These are phyloP conservation scores for Pristis pectinata DNA, from an alignment of 2,797 vertebrate genomes.

Conservation along the genomic window DNA sequence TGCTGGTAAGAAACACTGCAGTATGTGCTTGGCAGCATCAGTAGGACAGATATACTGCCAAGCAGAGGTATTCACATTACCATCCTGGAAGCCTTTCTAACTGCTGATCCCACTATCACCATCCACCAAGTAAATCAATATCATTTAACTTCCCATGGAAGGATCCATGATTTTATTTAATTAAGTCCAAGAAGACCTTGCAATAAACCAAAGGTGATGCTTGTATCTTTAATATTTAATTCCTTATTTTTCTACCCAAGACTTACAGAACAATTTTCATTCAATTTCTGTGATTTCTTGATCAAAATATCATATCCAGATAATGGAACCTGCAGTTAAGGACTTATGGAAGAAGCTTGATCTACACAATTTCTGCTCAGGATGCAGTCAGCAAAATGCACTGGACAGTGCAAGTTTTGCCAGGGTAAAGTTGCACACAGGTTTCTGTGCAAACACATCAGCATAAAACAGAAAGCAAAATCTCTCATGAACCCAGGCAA, in stretches of 20 bases:
- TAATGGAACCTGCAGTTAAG: not conserved
- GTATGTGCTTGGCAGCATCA: too few relatives aligned
- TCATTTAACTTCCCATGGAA: too few relatives aligned
- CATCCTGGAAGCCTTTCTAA: too few relatives aligned
- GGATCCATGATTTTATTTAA: too few relatives aligned
- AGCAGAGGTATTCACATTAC: too few relatives aligned
- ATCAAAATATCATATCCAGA: not conserved
- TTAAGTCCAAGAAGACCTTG: too few relatives aligned
- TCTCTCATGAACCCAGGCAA: not conserved
- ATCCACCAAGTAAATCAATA: too few relatives aligned
- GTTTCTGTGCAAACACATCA: not conserved
- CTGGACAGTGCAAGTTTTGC: not conserved
- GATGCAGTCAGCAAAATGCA: not conserved
- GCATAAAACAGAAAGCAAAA: not conserved
- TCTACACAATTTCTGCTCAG: not conserved
- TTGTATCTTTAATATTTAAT: not conserved
- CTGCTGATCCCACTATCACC: too few relatives aligned
- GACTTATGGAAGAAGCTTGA: not conserved
- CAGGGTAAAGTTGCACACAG: too few relatives aligned
- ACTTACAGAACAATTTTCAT: not conserved
- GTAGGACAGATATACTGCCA: too few relatives aligned
- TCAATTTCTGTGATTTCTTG: not conserved
- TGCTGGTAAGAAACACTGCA: not conserved
- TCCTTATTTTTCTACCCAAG: not conserved
- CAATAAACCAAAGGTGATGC: not conserved